Evolutionary conservation across 2,888 invertebrate species (phyloP).

Genomic region (Drosophila borealis): DNA sequence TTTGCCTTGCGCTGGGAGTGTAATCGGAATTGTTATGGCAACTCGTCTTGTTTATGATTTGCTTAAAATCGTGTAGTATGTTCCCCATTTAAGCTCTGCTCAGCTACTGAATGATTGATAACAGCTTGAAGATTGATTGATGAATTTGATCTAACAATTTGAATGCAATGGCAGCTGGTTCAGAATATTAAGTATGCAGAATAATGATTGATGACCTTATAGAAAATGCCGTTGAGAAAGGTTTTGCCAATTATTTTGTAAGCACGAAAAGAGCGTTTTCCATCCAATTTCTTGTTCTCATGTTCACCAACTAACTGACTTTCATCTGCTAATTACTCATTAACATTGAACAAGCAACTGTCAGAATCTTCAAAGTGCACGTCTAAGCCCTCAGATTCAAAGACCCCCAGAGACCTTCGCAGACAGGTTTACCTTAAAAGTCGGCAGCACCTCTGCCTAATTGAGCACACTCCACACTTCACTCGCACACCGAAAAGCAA

Average conservation of each 20-base stretch:
- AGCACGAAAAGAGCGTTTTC: neutral
- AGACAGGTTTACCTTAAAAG: neutral
- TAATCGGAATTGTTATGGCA: too few relatives aligned
- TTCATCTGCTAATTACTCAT: conserved; percentile 11
- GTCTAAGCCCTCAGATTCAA: neutral
- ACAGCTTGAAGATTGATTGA: conserved; percentile 46
- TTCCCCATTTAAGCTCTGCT: neutral
- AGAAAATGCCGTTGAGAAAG: conserved; percentile 5
- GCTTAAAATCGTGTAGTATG: neutral
- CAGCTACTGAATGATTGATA: conserved; percentile 44
- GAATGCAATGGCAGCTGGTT: conserved; percentile 25
- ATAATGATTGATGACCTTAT: conserved; percentile 30
- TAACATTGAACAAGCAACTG: neutral
- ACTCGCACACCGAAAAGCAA: conserved; percentile 16
- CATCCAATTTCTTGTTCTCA: neutral
- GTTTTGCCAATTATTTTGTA: conserved; percentile 3
- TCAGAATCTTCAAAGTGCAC: conserved; percentile 20
- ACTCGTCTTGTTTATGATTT: neutral
- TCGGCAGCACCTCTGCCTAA: conserved; percentile 19
- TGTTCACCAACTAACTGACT: neutral
- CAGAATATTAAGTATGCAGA: conserved; percentile 16
- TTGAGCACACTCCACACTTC: conserved; percentile 15
- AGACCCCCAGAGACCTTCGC: conserved; percentile 1
- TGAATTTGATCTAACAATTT: conserved; percentile 26
- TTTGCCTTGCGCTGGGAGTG: too few relatives aligned